Percentiles rank a stretch among this genome's conserved stretches.
Conservation (phyloP, 2,113 vertebrate species). For the Lepisosteus osseus region DNA sequence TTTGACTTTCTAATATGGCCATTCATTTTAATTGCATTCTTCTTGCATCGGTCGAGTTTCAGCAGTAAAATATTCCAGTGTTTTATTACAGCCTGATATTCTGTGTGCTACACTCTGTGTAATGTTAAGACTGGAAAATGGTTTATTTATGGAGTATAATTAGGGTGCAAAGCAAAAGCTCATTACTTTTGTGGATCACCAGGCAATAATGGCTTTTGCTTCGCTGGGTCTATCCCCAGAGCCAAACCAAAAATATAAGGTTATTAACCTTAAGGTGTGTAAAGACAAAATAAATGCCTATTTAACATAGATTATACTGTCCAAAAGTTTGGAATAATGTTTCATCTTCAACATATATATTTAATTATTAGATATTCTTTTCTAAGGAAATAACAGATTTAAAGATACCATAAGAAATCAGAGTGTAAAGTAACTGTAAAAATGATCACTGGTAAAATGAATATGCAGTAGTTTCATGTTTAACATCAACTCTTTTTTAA, state of each 20-base stretch:
- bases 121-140: too few species aligned
- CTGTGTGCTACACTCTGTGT: too few species aligned
- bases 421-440: too few species aligned
- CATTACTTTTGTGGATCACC: background rate
- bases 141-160: background rate
- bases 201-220: background rate
- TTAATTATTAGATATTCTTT: background rate
- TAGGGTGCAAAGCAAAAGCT: background rate
- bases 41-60: too few species aligned
- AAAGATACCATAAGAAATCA: too few species aligned
- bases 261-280: background rate
- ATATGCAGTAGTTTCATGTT: too few species aligned
- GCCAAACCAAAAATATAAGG: background rate
- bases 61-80: too few species aligned
- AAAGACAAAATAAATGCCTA: background rate
- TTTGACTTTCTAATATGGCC: too few species aligned
- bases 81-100: too few species aligned
- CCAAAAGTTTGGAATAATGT: background rate
- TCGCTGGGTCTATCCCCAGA: background rate
- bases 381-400: background rate
- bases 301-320: background rate
- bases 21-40: too few species aligned
- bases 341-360: background rate
- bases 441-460: too few species aligned
- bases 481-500: too few species aligned